phyloP scores from a whole-genome alignment of 2,888 invertebrate genomes.

The Xestia c-nigrum region DNA sequence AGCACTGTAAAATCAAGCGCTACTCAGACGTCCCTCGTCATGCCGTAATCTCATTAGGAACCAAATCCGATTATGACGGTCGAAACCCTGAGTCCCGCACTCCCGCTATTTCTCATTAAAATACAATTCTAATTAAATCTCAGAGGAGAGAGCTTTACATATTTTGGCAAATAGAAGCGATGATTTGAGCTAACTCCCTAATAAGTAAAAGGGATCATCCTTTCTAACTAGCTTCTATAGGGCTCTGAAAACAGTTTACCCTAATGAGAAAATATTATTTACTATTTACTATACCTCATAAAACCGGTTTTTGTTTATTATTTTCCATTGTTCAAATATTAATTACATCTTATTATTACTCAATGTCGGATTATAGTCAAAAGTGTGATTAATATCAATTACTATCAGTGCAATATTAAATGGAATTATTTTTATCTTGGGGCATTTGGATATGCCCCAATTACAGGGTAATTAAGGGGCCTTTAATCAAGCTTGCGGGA shows the following conservation, averaged over 20 bases:
- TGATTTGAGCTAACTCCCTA: conserved; percentile 31
- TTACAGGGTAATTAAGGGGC: conserved; percentile 27
- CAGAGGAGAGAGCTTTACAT: conserved; percentile 55
- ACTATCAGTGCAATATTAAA: conserved; percentile 39
- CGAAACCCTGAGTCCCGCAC: conserved; percentile 56
- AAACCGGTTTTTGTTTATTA: conserved; percentile 14
- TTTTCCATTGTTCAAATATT: conserved; percentile 22
- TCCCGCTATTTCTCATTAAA: conserved; percentile 71
- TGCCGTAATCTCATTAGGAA: conserved; percentile 75
- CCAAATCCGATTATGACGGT: conserved; percentile 80
- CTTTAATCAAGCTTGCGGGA: conserved; percentile 21
- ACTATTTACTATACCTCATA: background rate
- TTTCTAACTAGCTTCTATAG: conserved; percentile 6
- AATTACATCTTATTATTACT: conserved; percentile 35
- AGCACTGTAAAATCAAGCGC: conserved; percentile 40
- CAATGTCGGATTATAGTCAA: conserved; percentile 36
- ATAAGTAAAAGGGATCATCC: conserved; percentile 29
- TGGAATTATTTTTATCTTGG: conserved; percentile 38
- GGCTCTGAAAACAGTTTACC: conserved; percentile 8
- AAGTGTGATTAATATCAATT: conserved; percentile 46
- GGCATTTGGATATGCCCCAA: conserved; percentile 23
- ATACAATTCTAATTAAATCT: conserved; percentile 73
- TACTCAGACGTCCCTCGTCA: conserved; percentile 61
- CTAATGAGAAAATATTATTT: conserved; percentile 10
- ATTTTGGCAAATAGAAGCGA: conserved; percentile 54